Percentiles rank a stretch among this genome's conserved stretches.
Evolutionary conservation across 1,140 invertebrate genomes (phyloP).

Genomic region (Dendroctonus ponderosae): DNA sequence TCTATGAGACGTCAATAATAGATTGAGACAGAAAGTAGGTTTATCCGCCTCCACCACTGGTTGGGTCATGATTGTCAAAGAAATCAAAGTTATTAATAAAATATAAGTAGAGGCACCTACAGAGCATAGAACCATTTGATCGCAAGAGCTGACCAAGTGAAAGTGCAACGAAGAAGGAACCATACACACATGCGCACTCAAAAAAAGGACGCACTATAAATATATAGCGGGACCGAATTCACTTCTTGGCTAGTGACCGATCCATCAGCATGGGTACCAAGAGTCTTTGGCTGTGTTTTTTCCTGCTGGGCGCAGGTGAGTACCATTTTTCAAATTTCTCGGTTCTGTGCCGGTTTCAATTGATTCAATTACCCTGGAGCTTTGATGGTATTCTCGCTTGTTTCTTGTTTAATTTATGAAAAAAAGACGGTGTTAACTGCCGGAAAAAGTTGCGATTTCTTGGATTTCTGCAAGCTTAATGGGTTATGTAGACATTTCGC

Average conservation of each 20-base stretch:
- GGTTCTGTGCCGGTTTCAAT: neutral
- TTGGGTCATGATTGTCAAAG: neutral
- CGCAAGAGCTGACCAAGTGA: constrained; percentile 40
- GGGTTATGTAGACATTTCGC: too few species aligned
- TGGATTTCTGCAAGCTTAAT: too few species aligned
- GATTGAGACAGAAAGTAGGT: neutral
- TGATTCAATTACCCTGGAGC: too few species aligned
- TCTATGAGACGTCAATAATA: too few species aligned
- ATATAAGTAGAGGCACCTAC: constrained; percentile 50
- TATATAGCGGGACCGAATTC: constrained; percentile 46
- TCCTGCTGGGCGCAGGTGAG: constrained; percentile 42
- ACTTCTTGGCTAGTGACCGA: constrained; percentile 52
- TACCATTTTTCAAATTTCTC: constrained; percentile 22
- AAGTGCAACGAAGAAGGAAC: constrained; percentile 42
- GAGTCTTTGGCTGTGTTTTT: constrained; percentile 49
- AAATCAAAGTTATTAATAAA: constrained; percentile 33
- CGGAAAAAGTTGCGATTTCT: too few species aligned
- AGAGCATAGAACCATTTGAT: constrained; percentile 38
- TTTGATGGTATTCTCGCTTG: too few species aligned
- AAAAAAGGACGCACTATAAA: constrained; percentile 47
- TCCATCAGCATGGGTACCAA: constrained; percentile 46
- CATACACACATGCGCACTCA: constrained; percentile 44
- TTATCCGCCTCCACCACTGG: neutral
- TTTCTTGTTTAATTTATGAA: too few species aligned
- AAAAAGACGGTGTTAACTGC: too few species aligned